Evolutionary conservation across 1,140 invertebrate species (phyloP), one percentile per base, ranked within the genome.

Genomic region (Papilio xuthus): DNA sequence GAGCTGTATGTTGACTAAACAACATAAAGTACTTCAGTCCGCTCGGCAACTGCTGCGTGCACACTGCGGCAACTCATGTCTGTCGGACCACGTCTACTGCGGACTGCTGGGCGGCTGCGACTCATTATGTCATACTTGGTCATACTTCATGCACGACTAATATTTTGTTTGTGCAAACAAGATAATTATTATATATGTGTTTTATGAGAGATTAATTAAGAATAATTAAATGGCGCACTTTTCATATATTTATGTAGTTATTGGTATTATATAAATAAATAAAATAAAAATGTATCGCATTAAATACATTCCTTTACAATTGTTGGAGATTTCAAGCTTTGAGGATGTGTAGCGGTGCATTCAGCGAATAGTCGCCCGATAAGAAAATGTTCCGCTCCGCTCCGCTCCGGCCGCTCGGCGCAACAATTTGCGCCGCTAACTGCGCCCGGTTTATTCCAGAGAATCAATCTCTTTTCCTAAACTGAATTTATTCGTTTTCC

Each of bases 401-500:
- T 18, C 60, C 23, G 26, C 13, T 67, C 23, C 26, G 60, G 23
- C 60, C 10, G 26, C 23, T 32, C 26, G 15, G 60, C 60, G 26
- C 60, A 67, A 67, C 60, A 67, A 28, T 28, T 60, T 60, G 60
- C 60, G 60, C 26, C 26, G 26, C 60, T 67, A 67, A 67, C 60
- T 67, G 60, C 26, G n/a, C 15, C 13, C 60, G 26, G 28, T 67
- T 67, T 67, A 67, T 67, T 67, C 60, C 26, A 13, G 60, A 67
- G 60, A 67, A 67, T 67, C 60, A 67, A 67, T 67, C 60, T 67
- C 60, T 67, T 67, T 67, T 2, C 60, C 23, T 2, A 67, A 67
- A 67, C 60, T 67, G 60, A 67, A 67, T 67, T 67, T 67, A 67
- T 67, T 67, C 60, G 12, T 28, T 67, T 32, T 67, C 12, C 60